A percentile compares a stretch with the other conserved stretches of the same genome.
Evolutionary conservation across 1,140 invertebrate genomes (phyloP).

Genomic region (Diuraphis noxia): DNA sequence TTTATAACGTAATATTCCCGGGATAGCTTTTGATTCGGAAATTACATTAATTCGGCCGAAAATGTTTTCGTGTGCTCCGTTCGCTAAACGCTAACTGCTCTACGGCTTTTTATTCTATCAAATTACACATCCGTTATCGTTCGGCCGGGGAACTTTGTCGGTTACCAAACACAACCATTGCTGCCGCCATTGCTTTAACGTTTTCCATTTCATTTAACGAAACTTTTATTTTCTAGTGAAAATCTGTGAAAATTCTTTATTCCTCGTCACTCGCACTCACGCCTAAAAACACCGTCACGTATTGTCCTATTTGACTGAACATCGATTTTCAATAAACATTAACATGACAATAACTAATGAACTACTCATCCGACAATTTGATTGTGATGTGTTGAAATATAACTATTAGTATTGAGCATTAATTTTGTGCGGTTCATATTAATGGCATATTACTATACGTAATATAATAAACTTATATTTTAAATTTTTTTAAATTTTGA

Average conservation of each 20-base stretch:
- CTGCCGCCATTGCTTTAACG: background rate
- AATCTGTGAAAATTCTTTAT: background rate
- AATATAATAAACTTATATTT: background rate
- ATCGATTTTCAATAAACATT: background rate
- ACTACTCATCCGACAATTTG: background rate
- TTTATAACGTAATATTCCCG: background rate
- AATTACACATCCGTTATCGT: constrained; percentile 12
- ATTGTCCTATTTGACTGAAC: background rate
- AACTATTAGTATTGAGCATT: no score
- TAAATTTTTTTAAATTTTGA: background rate
- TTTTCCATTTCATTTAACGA: background rate
- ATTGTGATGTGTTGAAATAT: background rate
- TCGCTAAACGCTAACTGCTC: background rate
- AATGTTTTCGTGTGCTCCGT: background rate
- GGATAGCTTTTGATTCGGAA: background rate
- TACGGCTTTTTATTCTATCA: background rate
- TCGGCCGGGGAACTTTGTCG: no score
- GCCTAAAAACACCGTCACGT: background rate
- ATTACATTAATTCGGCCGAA: background rate
- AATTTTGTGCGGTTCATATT: background rate
- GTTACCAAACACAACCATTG: background rate
- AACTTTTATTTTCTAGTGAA: background rate
- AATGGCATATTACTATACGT: background rate
- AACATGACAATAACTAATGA: background rate
- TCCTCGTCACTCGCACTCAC: background rate